Percentiles rank a stretch among this genome's conserved stretches.
These are phyloP conservation scores for Brachionus manjavacas DNA, from an alignment of 1,140 invertebrate species.

Conservation along the genomic window DNA sequence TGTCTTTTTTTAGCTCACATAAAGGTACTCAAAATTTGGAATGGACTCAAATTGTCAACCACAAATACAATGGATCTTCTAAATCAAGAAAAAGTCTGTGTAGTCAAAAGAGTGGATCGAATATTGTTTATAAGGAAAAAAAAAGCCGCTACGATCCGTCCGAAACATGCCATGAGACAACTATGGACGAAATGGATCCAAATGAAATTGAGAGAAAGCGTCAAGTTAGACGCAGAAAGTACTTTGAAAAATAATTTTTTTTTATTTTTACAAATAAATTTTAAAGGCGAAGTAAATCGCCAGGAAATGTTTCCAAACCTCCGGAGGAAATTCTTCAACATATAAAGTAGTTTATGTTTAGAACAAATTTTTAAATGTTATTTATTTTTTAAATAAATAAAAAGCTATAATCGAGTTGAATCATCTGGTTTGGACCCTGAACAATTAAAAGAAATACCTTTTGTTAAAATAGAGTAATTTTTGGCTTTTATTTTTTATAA, in stretches of 20 bases:
- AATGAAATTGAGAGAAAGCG: slow-evolving; percentile 27
- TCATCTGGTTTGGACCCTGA: background rate
- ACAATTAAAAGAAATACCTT: slow-evolving; percentile 36
- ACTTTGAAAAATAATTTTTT: too few relatives aligned
- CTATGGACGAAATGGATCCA: background rate
- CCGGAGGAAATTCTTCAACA: slow-evolving; percentile 41
- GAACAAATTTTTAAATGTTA: background rate
- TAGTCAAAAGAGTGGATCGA: slow-evolving; percentile 31
- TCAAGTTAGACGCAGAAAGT: slow-evolving; percentile 40
- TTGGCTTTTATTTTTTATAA: background rate
- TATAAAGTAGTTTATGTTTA: slow-evolving; percentile 15
- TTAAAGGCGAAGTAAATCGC: slow-evolving; percentile 40
- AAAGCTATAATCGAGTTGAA: slow-evolving; percentile 28
- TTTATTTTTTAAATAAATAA: background rate
- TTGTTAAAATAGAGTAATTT: slow-evolving; percentile 39
- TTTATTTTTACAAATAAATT: background rate
- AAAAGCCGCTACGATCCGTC: slow-evolving; percentile 1
- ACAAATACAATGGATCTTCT: background rate
- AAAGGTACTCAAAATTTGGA: background rate
- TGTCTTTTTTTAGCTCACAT: background rate
- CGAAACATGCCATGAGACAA: slow-evolving; percentile 38
- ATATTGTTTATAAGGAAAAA: slow-evolving; percentile 7
- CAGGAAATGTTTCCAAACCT: slow-evolving; percentile 29
- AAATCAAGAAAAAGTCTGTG: slow-evolving; percentile 22
- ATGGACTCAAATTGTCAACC: background rate